Evolutionary conservation across 1,140 invertebrate genomes (phyloP), one percentile per base, ranked within the genome.

Genomic region (Drosophila suzukii): DNA sequence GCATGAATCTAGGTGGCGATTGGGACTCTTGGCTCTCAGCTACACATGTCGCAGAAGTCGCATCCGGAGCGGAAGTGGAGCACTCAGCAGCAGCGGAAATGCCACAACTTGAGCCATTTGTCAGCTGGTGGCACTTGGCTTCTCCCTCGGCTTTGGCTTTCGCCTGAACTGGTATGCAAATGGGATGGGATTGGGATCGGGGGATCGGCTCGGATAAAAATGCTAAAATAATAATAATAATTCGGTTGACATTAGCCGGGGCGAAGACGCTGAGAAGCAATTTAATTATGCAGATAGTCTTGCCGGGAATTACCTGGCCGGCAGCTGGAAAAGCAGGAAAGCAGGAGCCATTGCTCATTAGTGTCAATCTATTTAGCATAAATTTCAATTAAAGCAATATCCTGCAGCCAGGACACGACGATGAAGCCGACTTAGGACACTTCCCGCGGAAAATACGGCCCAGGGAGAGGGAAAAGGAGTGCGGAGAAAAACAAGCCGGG

Each of bases 381-480:
- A 88, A 89, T 88, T 88, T 88, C 83, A 88, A 88, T 88, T 88
- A 89, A 88, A 88, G 84, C 84, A 78, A 88, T 88, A 88, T 89
- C 81, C 84, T 80, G 80, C 73, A 88, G 83, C 81, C 58, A 58
- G 56, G 59, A 70, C 39, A 63, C 58, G 65, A 47, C 61, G 49
- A 72, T 60, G 58, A 53, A 74, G 74, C 58, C 77, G 74, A 66
- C 83, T 75, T 75, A 56, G 79, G 70, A 60, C 74, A 86, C 75
- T 76, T 79, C 71, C 79, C 70, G 30, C 47, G 54, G 54, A 66
- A 75, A 75, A 78, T 44, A 41, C 44, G 34, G 27, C 59, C 27
- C 24, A 13, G 60, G 38, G 15, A 44, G 27, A 11, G 60, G 30
- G 36, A 46, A 32, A 7, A 36, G 39, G 51, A 27, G 15, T 17